phyloP scores from a whole-genome alignment of 2,888 invertebrate species.

The Idaea dimidiata region DNA sequence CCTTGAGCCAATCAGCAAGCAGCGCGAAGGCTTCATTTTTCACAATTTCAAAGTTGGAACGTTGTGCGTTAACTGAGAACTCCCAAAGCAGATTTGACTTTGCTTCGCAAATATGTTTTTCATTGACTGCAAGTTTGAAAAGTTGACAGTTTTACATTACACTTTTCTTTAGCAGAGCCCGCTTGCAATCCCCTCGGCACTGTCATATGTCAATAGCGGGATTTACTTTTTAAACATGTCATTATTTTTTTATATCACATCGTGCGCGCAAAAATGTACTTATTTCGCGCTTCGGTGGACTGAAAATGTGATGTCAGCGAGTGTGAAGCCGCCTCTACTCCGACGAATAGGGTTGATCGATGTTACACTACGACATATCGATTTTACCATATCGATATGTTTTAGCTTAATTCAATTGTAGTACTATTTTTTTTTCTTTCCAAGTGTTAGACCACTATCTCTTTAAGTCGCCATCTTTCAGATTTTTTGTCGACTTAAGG shows the following conservation, averaged over 20 bases:
- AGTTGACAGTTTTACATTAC: slow-evolving; percentile 31
- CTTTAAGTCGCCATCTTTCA: no score
- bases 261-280: slow-evolving; percentile 77
- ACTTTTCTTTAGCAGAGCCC: slow-evolving; percentile 9
- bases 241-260: slow-evolving; percentile 77
- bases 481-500: no score
- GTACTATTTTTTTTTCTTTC: neutral
- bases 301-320: slow-evolving; percentile 78
- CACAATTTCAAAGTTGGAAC: slow-evolving; percentile 2
- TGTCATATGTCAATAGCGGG: slow-evolving; percentile 60
- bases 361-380: slow-evolving; percentile 7
- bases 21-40: slow-evolving; percentile 3
- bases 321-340: slow-evolving; percentile 58
- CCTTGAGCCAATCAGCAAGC: neutral
- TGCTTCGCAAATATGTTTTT: slow-evolving; percentile 22
- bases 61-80: slow-evolving; percentile 13
- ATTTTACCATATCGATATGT: slow-evolving; percentile 23
- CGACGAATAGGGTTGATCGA: slow-evolving; percentile 25
- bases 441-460: no score
- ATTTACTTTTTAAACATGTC: slow-evolving; percentile 75
- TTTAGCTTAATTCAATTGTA: neutral
- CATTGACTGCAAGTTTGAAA: slow-evolving; percentile 19
- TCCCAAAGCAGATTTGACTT: slow-evolving; percentile 23
- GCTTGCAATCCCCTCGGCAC: slow-evolving; percentile 32
- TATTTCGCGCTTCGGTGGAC: slow-evolving; percentile 79